Base-by-base conservation (phyloP, 1,140 invertebrate genomes). In the Drosophila micromelanica region DNA sequence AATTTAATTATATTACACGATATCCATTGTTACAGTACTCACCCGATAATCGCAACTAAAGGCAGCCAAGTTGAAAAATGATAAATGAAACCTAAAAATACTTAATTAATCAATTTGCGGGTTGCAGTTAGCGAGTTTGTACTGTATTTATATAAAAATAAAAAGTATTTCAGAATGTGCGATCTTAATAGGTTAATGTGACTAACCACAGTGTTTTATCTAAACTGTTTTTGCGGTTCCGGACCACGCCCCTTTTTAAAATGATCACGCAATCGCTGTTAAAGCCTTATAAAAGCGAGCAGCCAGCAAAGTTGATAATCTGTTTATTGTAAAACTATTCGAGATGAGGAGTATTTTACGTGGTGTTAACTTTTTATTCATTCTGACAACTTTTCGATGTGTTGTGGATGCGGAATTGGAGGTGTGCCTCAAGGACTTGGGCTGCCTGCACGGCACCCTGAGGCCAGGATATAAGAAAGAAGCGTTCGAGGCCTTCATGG, bases 401-500 rank as follows among this genome's bases (percentile, higher is more conserved):
- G 2, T 27, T 8, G 73, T 51, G 8, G 3, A 5, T 0, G 71
- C 46, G 0, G 81, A 81, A 37, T 42, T 89, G 35, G 69, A 86
- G 38, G 80, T 91, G 20, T 91, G 89, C 40, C 52, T 91, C 2
- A n/a, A 76, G 45, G 61, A 82, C 1, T 9, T 78, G 38, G 89
- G 90, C 3, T 91, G 90, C n/a, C 9, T 91, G 27, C 48, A 51
- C 17, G 90, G 90, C 11, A 75, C 64, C 0, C 15, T 60, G 0
- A 76, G 74, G 78, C 70, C 78, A 51, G 87, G 80, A 27, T 70
- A 61, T 62, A 52, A 65, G 20, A 46, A 6, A 5, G 57, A 59
- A 2, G 38, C 55, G 1, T 91, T 77, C 51, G 78, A 90, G 46
- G 90, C 80, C n/a, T 91, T 91, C 15, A 42, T 86, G 57, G 91